Conservation (phyloP, 1,140 invertebrate species). For the Dendroctonus ponderosae region DNA sequence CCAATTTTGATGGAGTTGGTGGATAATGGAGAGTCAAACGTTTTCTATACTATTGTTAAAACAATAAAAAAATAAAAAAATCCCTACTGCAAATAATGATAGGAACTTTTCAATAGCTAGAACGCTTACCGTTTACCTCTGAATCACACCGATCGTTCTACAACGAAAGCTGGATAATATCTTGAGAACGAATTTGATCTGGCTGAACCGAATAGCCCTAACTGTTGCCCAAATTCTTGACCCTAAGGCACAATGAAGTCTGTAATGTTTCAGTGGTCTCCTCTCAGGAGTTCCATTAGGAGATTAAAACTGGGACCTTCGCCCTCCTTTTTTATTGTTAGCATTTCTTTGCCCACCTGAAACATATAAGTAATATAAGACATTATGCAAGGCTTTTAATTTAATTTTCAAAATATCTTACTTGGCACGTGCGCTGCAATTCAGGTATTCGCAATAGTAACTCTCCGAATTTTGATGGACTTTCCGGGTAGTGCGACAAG, state of each 20-base stretch:
- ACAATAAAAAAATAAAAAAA: no score
- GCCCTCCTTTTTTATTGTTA: slow-evolving; percentile 81
- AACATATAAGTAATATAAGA: slow-evolving; percentile 34
- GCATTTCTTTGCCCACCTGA: slow-evolving; percentile 89
- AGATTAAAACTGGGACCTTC: slow-evolving; percentile 90
- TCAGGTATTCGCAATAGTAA: slow-evolving; percentile 89
- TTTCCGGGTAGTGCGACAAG: slow-evolving; percentile 84
- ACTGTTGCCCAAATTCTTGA: slow-evolving; percentile 15
- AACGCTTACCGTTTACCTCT: no score
- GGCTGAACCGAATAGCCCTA: neutral
- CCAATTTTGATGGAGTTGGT: no score
- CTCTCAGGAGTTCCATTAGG: slow-evolving; percentile 90
- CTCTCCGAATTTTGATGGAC: slow-evolving; percentile 93
- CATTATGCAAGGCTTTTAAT: slow-evolving; percentile 1
- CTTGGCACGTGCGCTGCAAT: slow-evolving; percentile 89
- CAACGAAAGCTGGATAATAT: no score
- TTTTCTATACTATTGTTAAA: no score
- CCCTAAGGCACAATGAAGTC: slow-evolving; percentile 46
- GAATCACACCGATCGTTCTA: no score
- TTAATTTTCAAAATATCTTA: slow-evolving; percentile 44
- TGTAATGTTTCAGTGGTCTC: slow-evolving; percentile 69
- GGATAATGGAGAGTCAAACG: no score
- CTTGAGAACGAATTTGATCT: no score
- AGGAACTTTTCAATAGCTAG: no score
- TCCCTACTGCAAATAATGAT: no score